These are phyloP conservation scores for Cisticola juncidis DNA, from an alignment of 2,113 vertebrate species.

Conservation along the genomic window DNA sequence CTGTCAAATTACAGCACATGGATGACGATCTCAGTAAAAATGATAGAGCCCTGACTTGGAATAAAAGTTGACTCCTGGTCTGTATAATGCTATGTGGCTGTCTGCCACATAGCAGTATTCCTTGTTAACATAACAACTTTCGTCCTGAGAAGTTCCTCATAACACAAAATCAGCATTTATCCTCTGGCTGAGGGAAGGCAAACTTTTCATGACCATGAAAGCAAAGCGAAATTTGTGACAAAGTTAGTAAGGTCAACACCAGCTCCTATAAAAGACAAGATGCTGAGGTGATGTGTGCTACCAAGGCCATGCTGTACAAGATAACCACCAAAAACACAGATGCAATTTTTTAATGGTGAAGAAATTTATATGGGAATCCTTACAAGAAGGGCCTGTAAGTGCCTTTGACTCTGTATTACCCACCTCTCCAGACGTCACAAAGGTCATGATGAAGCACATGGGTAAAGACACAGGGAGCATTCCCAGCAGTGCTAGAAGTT, in stretches of 20 bases:
- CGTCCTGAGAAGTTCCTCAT: not conserved
- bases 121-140: fast-evolving
- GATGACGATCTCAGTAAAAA: not conserved
- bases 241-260: not conserved
- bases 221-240: not conserved
- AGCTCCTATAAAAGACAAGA: not conserved
- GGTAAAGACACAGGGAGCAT: not conserved
- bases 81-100: not conserved
- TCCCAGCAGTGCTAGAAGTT: not conserved
- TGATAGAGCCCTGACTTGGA: not conserved
- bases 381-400: not conserved
- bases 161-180: not conserved
- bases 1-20: not conserved
- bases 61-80: not conserved
- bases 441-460: fast-evolving
- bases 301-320: not conserved
- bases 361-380: not conserved
- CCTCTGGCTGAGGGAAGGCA: not conserved
- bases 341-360: not conserved
- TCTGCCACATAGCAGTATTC: not conserved
- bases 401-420: not conserved
- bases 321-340: not conserved
- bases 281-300: not conserved
- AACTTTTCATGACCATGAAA: not conserved
- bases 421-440: not conserved